Percentiles rank a stretch among this genome's conserved stretches.
Conservation (phyloP, 2,113 vertebrate species). For the Cyprinus carpio region DNA sequence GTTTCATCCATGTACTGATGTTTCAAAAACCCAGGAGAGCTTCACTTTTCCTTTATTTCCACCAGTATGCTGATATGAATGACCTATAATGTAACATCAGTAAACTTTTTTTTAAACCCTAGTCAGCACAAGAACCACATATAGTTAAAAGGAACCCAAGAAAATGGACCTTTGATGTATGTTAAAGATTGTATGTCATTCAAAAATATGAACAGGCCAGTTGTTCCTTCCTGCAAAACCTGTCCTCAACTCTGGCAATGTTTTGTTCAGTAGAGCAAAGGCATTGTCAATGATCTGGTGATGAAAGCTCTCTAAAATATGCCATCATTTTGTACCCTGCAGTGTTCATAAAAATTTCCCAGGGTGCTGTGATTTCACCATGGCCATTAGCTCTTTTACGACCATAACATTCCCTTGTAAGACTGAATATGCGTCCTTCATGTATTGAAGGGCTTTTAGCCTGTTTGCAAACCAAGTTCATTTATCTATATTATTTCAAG, state of each 20-base stretch:
- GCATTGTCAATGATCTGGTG: constrained; percentile 30
- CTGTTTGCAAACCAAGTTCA: constrained; percentile 44
- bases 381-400: constrained; percentile 43
- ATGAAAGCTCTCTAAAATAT: constrained; percentile 41
- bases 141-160: not conserved
- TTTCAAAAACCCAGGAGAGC: not conserved
- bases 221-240: not conserved
- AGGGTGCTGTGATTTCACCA: constrained; percentile 37
- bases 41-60: not conserved
- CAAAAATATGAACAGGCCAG: not conserved
- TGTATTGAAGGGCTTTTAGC: constrained; percentile 14
- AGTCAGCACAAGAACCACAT: not conserved
- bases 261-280: constrained; percentile 11
- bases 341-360: constrained; percentile 48
- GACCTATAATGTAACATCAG: not conserved
- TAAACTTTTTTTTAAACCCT: not conserved
- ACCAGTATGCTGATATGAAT: not conserved
- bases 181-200: not conserved
- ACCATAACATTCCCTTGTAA: not conserved
- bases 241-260: not conserved
- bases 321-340: constrained; percentile 42
- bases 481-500: constrained; percentile 31
- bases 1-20: not conserved
- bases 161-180: not conserved
- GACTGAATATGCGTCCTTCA: not conserved